phyloP scores from a whole-genome alignment of 2,797 vertebrate species.

The Streptopelia turtur region DNA sequence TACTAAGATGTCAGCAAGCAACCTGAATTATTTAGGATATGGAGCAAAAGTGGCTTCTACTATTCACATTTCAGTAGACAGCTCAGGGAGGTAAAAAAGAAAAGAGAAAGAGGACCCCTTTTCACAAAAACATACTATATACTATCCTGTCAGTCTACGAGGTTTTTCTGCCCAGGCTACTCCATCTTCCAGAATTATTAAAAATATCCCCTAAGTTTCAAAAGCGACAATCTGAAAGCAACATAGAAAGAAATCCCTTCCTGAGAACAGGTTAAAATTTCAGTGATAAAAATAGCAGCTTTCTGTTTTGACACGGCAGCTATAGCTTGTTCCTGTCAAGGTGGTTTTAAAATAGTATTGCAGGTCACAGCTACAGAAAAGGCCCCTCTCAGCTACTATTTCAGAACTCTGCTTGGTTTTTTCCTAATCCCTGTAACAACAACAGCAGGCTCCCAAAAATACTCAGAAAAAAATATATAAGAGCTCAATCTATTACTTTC shows the following conservation, averaged over 20 bases:
- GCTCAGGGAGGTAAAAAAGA: background rate
- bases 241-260: background rate
- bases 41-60: background rate
- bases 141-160: background rate
- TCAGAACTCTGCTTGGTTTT: background rate
- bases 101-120: background rate
- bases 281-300: conserved; percentile 36
- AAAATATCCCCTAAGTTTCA: background rate
- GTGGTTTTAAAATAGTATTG: conserved; percentile 28
- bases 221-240: background rate
- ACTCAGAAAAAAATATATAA: background rate
- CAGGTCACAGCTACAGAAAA: background rate
- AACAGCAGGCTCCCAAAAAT: conserved; percentile 13
- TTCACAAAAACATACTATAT: background rate
- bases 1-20: conserved; percentile 51
- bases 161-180: background rate
- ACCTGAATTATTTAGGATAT: conserved; percentile 39
- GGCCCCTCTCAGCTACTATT: conserved; percentile 16
- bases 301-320: conserved; percentile 2
- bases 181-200: background rate
- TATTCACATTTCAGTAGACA: background rate
- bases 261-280: background rate
- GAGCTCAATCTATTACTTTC: conserved; percentile 29
- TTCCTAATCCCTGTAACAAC: conserved; percentile 18
- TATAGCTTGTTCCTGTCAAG: conserved; percentile 17